Evolutionary conservation across 2,888 invertebrate species (phyloP).

Genomic region (Agriotes lineatus): DNA sequence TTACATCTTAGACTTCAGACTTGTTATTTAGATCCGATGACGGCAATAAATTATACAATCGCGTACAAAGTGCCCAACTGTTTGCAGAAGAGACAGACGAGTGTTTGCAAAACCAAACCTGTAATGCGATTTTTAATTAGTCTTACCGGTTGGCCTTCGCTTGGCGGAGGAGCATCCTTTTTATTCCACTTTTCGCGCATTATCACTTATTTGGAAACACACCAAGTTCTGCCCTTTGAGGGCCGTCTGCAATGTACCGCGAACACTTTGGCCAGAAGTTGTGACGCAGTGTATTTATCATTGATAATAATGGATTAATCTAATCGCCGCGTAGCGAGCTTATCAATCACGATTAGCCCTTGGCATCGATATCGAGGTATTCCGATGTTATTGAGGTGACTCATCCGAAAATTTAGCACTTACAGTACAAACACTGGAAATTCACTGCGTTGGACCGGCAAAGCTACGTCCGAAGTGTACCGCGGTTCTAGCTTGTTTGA

Average conservation of each 20-base stretch:
- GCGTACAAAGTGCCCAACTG: no score
- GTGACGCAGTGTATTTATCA: not conserved
- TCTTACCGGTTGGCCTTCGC: conserved; percentile 44
- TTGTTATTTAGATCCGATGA: not conserved
- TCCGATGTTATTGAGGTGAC: not conserved
- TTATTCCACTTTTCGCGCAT: conserved; percentile 48
- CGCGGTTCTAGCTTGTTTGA: conserved; percentile 11
- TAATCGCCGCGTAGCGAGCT: not conserved
- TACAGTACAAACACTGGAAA: not conserved
- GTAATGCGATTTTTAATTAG: conserved; percentile 13
- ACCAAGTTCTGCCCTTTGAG: no score
- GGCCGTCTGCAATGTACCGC: no score
- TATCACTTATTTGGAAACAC: conserved; percentile 25
- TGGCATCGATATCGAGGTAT: no score
- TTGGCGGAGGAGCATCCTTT: conserved; percentile 34
- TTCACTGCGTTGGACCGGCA: not conserved
- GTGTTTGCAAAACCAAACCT: conserved; percentile 5
- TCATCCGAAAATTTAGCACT: not conserved
- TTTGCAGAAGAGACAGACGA: no score
- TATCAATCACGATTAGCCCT: no score
- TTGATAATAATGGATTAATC: conserved; percentile 6
- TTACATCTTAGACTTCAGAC: not conserved
- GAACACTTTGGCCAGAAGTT: no score
- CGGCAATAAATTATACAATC: not conserved
- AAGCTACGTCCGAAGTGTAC: not conserved